Conservation (phyloP, 35 echinoderm and acorn worm species). For the Chiridota heheva region DNA sequence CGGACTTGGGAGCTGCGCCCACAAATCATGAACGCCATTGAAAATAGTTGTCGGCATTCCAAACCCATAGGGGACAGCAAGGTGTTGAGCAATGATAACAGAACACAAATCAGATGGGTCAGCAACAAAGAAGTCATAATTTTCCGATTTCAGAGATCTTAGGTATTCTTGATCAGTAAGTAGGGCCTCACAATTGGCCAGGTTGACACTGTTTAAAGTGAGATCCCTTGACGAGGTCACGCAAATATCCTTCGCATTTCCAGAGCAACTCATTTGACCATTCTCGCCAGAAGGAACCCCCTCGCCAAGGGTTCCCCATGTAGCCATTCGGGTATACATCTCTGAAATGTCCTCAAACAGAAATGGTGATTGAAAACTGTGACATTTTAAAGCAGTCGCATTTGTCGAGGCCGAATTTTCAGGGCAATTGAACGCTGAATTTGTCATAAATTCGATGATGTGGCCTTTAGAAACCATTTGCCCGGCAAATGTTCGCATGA, state of each 20-base stretch:
- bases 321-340: conserved; percentile 32
- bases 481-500: conserved; percentile 10
- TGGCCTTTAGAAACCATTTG: conserved; percentile 19
- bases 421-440: no score
- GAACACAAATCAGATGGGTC: conserved; percentile 31
- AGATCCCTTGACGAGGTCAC: conserved; percentile 17
- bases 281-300: neutral
- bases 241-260: neutral
- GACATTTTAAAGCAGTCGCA: neutral
- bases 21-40: conserved; percentile 20
- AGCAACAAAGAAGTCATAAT: conserved; percentile 25
- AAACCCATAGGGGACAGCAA: conserved; percentile 22
- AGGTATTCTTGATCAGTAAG: conserved; percentile 16
- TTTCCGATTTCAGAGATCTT: neutral
- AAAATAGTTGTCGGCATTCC: conserved; percentile 15
- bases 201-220: neutral
- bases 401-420: neutral
- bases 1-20: conserved; percentile 18
- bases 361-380: conserved; percentile 22
- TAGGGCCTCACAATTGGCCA: conserved; percentile 10
- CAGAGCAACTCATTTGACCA: conserved; percentile 13
- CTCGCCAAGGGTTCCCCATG: conserved; percentile 30
- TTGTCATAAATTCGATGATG: conserved; percentile 11
- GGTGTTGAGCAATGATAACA: conserved; percentile 30
- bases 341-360: conserved; percentile 1